Evolutionary conservation across 2,113 vertebrate species (phyloP).

Genomic region (Otis tarda): DNA sequence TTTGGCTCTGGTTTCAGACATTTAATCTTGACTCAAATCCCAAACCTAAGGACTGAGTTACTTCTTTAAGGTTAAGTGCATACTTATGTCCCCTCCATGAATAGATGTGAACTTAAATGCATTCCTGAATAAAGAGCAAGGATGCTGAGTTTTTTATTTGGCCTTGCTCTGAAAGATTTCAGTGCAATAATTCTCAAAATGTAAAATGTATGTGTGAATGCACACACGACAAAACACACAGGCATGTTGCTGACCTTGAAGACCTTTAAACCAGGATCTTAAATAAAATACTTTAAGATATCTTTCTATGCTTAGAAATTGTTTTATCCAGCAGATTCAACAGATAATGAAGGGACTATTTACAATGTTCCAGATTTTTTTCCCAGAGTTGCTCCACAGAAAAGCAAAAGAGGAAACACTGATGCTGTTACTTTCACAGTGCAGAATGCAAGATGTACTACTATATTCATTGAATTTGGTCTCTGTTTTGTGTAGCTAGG

Average conservation of each 20-base stretch:
- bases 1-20: not conserved
- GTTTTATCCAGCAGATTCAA: not conserved
- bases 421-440: not conserved
- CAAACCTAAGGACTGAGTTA: not conserved
- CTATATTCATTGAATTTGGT: not conserved
- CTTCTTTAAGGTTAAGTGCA: not conserved
- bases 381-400: not conserved
- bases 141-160: not conserved
- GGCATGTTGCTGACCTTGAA: not conserved
- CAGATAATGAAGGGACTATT: not conserved
- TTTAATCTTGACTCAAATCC: not conserved
- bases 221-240: not conserved
- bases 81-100: not conserved
- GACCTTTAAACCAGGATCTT: not conserved
- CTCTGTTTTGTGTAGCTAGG: not conserved
- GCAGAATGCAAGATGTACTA: not conserved
- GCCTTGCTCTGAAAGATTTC: not conserved
- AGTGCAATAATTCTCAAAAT: not conserved
- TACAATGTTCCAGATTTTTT: not conserved
- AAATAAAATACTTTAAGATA: not conserved
- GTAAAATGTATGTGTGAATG: not conserved
- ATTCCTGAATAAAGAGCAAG: not conserved
- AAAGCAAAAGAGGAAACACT: not conserved
- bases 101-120: not conserved
- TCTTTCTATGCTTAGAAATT: not conserved